Percentiles rank a stretch among this genome's conserved stretches.
phyloP scores from a whole-genome alignment of 2,888 invertebrate genomes.

The Lasioglossum villosulum region DNA sequence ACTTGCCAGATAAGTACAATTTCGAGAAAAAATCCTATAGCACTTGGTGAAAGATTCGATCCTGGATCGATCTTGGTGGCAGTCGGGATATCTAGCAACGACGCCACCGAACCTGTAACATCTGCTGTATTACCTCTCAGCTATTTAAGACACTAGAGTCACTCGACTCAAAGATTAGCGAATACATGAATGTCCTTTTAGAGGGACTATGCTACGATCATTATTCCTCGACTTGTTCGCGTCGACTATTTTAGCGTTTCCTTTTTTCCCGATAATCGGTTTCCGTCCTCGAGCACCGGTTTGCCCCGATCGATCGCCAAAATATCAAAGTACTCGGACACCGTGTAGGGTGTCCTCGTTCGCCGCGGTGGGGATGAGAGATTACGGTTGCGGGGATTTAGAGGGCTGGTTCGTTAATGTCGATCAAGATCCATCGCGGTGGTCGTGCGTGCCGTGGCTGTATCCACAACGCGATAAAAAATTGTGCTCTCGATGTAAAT shows the following conservation, averaged over 20 bases:
- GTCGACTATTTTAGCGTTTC: constrained; percentile 4
- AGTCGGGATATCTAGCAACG: background rate
- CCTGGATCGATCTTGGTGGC: background rate
- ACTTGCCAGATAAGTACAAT: background rate
- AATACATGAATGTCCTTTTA: background rate
- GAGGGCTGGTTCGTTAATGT: constrained; percentile 35
- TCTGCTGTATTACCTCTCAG: background rate
- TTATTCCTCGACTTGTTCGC: background rate
- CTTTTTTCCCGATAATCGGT: background rate
- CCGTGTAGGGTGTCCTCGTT: constrained; percentile 9
- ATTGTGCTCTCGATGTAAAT: constrained; percentile 42
- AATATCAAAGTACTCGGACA: constrained; percentile 37
- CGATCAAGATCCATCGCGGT: constrained; percentile 48
- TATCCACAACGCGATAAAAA: constrained; percentile 42
- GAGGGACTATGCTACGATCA: background rate
- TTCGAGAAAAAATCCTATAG: background rate
- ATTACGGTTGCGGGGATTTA: background rate
- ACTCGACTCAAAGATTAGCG: constrained; percentile 7
- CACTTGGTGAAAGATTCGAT: background rate
- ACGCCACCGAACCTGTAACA: background rate
- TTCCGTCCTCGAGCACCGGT: constrained; percentile 41
- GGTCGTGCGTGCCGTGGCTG: constrained; percentile 54
- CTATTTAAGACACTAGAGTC: constrained; percentile 13
- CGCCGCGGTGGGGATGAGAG: constrained; percentile 13
- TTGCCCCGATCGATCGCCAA: background rate